Evolutionary conservation across 92 coral and sea anemone species (phyloP), one percentile per base, ranked within the genome.

Genomic region (Epizoanthus stellaris): DNA sequence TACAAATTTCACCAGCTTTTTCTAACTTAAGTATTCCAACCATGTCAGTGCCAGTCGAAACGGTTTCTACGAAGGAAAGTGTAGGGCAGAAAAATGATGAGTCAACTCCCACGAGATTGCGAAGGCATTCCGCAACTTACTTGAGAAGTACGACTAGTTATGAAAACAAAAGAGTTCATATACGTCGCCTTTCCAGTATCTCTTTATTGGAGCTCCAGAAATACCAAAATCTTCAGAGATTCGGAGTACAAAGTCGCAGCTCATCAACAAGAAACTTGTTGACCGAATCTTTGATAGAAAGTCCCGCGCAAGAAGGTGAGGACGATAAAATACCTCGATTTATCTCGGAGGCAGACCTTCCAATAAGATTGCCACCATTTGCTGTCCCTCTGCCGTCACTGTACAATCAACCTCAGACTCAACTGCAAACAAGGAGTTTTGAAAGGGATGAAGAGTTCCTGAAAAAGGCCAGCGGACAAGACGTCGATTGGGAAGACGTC

Each of bases 311-410:
- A 13, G 16, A 42, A n/a, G 62, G 7, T 0, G 20, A 19, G 30
- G 77, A 40, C 60, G 60, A 53, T 10, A 63, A 80, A 43, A 3
- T 3, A 23, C 47, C 77, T 7, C 61, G 59, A 2, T 73, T 76
- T 36, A 80, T 80, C 6, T 86, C 72, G 17, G 93, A 85, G 7
- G 77, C 82, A 6, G 84, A 52, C 13, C 87, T 88, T 7, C 95
- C 95, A 19, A 84, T 89, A 36, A 80, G 84, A 42, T 13, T 92
- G 6, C 93, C 91, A 4, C 85, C 87, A 19, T 76, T 57, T 21
- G 30, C 89, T 9, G 76, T 85, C 15, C 84, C 52, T 30, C 21
- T 82, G 1, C 95, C 91, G 4, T 87, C 84, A n/a, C 39, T 92
- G 57, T 87, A 92, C 70, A 72, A 43, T 17, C 80, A 86, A 63